Conservation (phyloP, 2,888 invertebrate genomes). For the Graphium colonna region DNA sequence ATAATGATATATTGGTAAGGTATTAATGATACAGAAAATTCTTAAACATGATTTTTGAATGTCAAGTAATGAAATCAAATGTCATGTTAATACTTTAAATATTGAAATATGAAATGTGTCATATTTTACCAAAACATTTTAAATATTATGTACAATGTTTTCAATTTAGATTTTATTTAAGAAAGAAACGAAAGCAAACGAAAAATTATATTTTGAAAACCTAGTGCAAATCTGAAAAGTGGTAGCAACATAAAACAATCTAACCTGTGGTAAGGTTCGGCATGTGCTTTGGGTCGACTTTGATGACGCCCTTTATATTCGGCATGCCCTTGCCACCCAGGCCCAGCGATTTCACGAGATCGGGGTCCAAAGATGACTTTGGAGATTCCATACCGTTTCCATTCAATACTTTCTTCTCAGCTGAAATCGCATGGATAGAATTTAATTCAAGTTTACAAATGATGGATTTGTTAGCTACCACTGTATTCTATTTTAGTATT, state of each 20-base stretch:
- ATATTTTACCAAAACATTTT: too few relatives aligned
- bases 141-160: too few relatives aligned
- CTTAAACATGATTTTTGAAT: too few relatives aligned
- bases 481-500: background rate
- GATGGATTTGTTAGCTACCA: background rate
- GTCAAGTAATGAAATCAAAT: too few relatives aligned
- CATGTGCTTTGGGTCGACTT: slow-evolving; percentile 87
- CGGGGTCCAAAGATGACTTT: slow-evolving; percentile 70
- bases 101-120: too few relatives aligned
- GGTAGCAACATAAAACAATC: slow-evolving; percentile 23
- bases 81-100: too few relatives aligned
- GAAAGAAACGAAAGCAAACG: too few relatives aligned
- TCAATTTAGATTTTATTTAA: too few relatives aligned
- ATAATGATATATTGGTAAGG: too few relatives aligned
- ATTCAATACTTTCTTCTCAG: slow-evolving; percentile 70
- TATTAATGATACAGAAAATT: too few relatives aligned
- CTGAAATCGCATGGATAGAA: slow-evolving; percentile 33
- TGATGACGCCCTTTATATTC: slow-evolving; percentile 84
- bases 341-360: slow-evolving; percentile 76
- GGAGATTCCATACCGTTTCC: slow-evolving; percentile 60
- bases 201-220: background rate
- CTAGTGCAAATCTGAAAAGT: background rate
- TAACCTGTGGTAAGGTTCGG: slow-evolving; percentile 79
- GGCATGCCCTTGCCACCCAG: slow-evolving; percentile 76
- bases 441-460: slow-evolving; percentile 1